A percentile compares a stretch with the other conserved stretches of the same genome.
These are phyloP conservation scores for Seira ritae DNA, from an alignment of 2,888 invertebrate species.

Conservation along the genomic window DNA sequence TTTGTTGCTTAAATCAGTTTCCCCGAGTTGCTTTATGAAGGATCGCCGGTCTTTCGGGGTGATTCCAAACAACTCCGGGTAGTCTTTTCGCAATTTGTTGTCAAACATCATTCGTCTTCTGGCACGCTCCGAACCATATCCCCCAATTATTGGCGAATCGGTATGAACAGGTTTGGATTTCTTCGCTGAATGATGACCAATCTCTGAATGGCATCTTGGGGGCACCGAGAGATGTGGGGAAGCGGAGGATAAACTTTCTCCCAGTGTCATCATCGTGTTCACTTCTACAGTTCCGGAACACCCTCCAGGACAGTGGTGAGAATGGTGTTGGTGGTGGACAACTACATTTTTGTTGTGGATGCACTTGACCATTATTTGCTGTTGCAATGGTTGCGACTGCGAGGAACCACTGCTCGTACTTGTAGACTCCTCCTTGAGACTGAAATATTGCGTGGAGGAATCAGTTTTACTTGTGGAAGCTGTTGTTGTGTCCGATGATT, in stretches of 20 bases:
- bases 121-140: conserved; percentile 64
- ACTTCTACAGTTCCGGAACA: conserved; percentile 1
- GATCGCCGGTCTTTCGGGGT: conserved; percentile 70
- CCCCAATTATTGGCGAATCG: conserved; percentile 68
- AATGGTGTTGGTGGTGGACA: conserved; percentile 50
- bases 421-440: conserved; percentile 48
- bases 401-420: conserved; percentile 18
- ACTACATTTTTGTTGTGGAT: conserved; percentile 27
- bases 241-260: background rate
- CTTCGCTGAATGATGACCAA: conserved; percentile 45
- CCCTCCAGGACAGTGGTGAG: conserved; percentile 47
- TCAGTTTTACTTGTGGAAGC: conserved; percentile 45
- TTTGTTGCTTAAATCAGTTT: conserved; percentile 59
- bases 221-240: conserved; percentile 39
- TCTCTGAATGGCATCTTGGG: conserved; percentile 57
- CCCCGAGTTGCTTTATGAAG: conserved; percentile 69
- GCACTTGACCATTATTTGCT: conserved; percentile 32
- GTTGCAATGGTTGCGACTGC: conserved; percentile 13
- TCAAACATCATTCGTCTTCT: conserved; percentile 67
- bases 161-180: conserved; percentile 64
- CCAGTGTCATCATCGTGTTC: background rate
- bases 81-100: conserved; percentile 69
- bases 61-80: conserved; percentile 73
- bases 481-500: conserved; percentile 34
- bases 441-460: conserved; percentile 50